Conservation (phyloP, 1,140 invertebrate genomes). For the Lepidurus apus region DNA sequence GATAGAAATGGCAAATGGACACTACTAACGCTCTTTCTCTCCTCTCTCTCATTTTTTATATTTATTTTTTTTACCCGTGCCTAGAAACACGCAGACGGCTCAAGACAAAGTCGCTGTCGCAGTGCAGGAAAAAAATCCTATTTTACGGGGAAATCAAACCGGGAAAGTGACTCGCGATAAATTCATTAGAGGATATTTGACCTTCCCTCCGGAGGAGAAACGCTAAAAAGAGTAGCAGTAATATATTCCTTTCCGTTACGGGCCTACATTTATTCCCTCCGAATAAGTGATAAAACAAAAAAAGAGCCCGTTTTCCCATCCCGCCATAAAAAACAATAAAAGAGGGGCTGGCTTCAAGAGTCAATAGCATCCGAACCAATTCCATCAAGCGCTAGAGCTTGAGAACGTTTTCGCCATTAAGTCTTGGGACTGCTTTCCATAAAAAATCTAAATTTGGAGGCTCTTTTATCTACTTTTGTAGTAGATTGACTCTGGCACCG, state of each 20-base stretch:
- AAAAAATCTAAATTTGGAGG: not conserved
- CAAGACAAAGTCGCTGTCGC: no score
- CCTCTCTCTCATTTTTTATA: no score
- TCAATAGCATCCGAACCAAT: not conserved
- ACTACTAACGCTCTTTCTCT: not conserved
- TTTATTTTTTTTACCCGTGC: no score
- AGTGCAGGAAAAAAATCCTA: no score
- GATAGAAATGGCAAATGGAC: slow-evolving; percentile 18
- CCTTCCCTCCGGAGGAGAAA: not conserved
- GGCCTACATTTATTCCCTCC: not conserved
- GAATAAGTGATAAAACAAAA: slow-evolving; percentile 9
- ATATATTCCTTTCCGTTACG: not conserved
- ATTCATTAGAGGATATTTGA: no score
- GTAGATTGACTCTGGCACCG: not conserved
- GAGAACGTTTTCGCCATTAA: slow-evolving; percentile 12
- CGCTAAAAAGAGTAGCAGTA: not conserved
- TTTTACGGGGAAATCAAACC: no score
- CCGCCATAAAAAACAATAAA: not conserved
- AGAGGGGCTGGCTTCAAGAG: not conserved
- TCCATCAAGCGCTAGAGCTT: slow-evolving; percentile 9
- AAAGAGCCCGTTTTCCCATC: not conserved
- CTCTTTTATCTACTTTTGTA: not conserved
- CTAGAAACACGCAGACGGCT: no score
- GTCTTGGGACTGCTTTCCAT: not conserved
- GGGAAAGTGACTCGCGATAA: no score